A percentile compares a stretch with the other conserved stretches of the same genome.
Evolutionary conservation across 2,888 invertebrate species (phyloP).

Genomic region (Dynastes grantii): DNA sequence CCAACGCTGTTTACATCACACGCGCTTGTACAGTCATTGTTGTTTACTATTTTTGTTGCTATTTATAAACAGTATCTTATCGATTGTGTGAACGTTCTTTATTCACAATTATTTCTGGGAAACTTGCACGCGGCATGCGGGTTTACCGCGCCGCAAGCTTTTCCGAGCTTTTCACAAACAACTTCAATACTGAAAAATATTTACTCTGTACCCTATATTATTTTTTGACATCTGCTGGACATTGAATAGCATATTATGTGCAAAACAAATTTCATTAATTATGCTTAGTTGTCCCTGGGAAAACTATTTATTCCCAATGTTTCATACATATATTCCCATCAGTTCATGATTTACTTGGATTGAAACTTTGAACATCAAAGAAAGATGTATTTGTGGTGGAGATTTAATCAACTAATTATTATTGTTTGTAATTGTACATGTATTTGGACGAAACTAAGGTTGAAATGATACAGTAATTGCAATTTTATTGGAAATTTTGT

Average conservation of each 20-base stretch:
- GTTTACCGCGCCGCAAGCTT: neutral
- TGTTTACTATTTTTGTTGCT: conserved; percentile 41
- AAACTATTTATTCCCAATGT: too few relatives aligned
- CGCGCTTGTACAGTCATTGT: conserved; percentile 31
- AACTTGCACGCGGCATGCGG: conserved; percentile 1
- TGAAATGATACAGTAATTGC: too few relatives aligned
- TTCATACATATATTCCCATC: too few relatives aligned
- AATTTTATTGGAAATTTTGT: too few relatives aligned
- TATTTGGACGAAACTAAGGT: too few relatives aligned
- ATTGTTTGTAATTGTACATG: too few relatives aligned
- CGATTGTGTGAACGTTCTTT: conserved; percentile 25
- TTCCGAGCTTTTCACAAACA: neutral
- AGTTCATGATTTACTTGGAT: too few relatives aligned
- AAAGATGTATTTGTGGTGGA: too few relatives aligned
- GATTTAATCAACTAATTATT: too few relatives aligned
- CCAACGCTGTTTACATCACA: conserved; percentile 30
- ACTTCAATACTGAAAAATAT: conserved; percentile 3
- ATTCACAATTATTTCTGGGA: conserved; percentile 21
- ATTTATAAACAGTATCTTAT: conserved; percentile 45
- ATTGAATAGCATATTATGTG: neutral
- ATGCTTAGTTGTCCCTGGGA: too few relatives aligned
- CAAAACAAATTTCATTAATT: neutral
- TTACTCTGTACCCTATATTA: neutral
- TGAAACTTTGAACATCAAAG: too few relatives aligned
- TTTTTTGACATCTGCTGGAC: too few relatives aligned